Base-by-base conservation (phyloP, 2,888 invertebrate genomes). In the Erebia ligea region DNA sequence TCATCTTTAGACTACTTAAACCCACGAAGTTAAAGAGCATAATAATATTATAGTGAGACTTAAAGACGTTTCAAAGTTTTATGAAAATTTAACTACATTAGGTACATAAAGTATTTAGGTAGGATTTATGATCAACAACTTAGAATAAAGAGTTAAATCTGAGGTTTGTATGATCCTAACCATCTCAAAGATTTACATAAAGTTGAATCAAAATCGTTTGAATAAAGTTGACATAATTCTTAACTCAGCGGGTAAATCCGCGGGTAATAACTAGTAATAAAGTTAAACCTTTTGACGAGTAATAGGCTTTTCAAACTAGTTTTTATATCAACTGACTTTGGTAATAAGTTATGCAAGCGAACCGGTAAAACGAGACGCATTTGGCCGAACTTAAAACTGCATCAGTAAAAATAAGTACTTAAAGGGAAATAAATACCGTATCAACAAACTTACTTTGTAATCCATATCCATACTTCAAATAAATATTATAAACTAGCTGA, bases 241-340 rank as follows among this genome's bases (percentile, higher is more conserved):
- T 4, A 15, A 15, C 1, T 50, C 15, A 6, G 50, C 21, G 56
- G 40, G 59, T 42, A 9, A 21, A 59, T n/a, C 58, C 34, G n/a
- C 10, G n/a, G n/a, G 42, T 11, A 11, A 19, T 11, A 13, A 13
- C 61, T 45, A 19, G 19, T 61, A 19, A 45, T 42, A 15, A 25
- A 25, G 6, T 61, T 19, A 19, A 42, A 67, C 21, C 17, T 50
- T 58, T 15, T 48, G 8, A 19, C 45, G 40, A 13, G 42, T 56
- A 34, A 50, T 54, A 63, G 40, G 64, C 50, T 40, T 64, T 64
- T 40, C 9, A 17, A 64, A 64, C 64, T 52, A 52, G 64, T 64
- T 52, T 64, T 40, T 5, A 50, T 25, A 34, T 25, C n/a, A 52
- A 63, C 11, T 13, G 6, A n/a, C 42, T 42, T 61, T 10, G 48